phyloP scores from a whole-genome alignment of 2,797 vertebrate genomes.

The Periophthalmus magnuspinnatus region DNA sequence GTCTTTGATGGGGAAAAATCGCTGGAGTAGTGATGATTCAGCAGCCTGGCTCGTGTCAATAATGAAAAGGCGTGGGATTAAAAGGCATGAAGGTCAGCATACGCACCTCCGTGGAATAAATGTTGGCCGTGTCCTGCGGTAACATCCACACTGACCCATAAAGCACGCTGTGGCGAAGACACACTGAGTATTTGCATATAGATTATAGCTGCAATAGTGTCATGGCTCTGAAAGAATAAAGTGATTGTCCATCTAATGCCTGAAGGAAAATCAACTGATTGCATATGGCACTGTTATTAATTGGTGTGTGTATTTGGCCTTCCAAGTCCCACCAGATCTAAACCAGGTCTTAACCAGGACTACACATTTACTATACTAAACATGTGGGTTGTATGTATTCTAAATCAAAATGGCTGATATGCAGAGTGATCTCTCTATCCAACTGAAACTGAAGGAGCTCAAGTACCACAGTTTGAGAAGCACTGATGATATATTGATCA shows the following conservation, averaged over 20 bases:
- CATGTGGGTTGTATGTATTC: too few relatives aligned
- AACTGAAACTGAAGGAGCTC: too few relatives aligned
- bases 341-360: too few relatives aligned
- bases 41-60: slow-evolving; percentile 25
- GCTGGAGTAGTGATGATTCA: slow-evolving; percentile 30
- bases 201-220: slow-evolving; percentile 57
- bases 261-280: slow-evolving; percentile 45
- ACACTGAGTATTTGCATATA: slow-evolving; percentile 62
- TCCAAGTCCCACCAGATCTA: too few relatives aligned
- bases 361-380: too few relatives aligned
- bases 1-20: slow-evolving; percentile 10
- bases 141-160: slow-evolving; percentile 50
- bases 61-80: slow-evolving; percentile 20
- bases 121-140: slow-evolving; percentile 31
- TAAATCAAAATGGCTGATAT: too few relatives aligned
- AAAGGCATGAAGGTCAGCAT: slow-evolving; percentile 29
- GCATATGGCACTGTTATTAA: not conserved
- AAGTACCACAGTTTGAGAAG: too few relatives aligned
- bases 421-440: too few relatives aligned
- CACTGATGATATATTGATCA: too few relatives aligned
- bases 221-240: slow-evolving; percentile 34
- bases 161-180: slow-evolving; percentile 25
- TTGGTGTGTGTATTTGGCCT: not conserved
- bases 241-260: slow-evolving; percentile 42
- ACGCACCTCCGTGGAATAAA: slow-evolving; percentile 23